Evolutionary conservation across 2,113 vertebrate genomes (phyloP).

Genomic region (Reinhardtius hippoglossoides): DNA sequence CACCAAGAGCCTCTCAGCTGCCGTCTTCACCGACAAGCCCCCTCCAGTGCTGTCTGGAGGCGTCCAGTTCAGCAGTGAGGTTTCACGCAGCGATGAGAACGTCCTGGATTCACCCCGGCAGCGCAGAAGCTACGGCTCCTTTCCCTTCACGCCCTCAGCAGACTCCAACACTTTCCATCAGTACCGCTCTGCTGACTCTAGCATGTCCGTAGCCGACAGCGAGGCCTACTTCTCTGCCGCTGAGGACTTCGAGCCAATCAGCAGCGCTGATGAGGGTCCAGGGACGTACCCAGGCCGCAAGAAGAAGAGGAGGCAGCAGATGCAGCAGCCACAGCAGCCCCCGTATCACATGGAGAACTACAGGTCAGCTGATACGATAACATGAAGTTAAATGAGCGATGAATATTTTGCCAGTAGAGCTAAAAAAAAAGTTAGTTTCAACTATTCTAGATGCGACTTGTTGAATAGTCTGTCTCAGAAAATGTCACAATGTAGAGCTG

Average conservation of each 20-base stretch:
- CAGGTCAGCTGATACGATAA: slow-evolving; percentile 56
- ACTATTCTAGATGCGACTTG: not conserved
- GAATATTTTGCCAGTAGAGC: not conserved
- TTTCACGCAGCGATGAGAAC: slow-evolving; percentile 95
- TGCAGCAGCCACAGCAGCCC: slow-evolving; percentile 86
- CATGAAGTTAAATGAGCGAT: not conserved
- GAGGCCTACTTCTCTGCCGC: slow-evolving; percentile 98
- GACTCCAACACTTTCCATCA: slow-evolving; percentile 98
- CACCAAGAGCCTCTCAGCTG: slow-evolving; percentile 94
- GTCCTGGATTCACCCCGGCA: slow-evolving; percentile 95
- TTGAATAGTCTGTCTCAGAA: not conserved
- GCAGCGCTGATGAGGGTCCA: slow-evolving; percentile 94
- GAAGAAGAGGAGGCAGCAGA: slow-evolving; percentile 88
- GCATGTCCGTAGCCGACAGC: slow-evolving; percentile 96
- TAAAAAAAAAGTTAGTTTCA: not conserved
- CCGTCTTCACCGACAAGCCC: slow-evolving; percentile 92
- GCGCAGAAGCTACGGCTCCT: slow-evolving; percentile 95
- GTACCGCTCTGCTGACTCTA: slow-evolving; percentile 96
- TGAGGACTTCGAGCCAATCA: slow-evolving; percentile 96
- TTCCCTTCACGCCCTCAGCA: slow-evolving; percentile 94
- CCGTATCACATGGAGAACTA: slow-evolving; percentile 85
- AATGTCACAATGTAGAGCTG: not conserved
- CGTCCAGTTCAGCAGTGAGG: slow-evolving; percentile 95
- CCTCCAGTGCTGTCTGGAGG: slow-evolving; percentile 83
- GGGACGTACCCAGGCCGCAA: slow-evolving; percentile 97